phyloP scores from a whole-genome alignment of 2,797 vertebrate genomes.

The Sciaenops ocellatus region DNA sequence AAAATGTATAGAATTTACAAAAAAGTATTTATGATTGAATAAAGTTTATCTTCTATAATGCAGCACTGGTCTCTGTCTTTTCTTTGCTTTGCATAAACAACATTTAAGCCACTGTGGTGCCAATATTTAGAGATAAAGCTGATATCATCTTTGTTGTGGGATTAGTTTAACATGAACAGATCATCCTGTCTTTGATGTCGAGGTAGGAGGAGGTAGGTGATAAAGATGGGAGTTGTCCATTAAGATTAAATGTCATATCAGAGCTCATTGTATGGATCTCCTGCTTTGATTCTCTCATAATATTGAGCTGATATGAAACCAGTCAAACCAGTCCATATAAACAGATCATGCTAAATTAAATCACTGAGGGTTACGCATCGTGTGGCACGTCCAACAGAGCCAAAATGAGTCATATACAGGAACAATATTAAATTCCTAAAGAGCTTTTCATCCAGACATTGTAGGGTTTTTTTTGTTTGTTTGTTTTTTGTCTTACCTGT shows the following conservation, averaged over 20 bases:
- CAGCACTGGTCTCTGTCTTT: neutral
- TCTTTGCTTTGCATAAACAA: neutral
- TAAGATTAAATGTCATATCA: slow-evolving; percentile 35
- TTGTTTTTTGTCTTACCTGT: slow-evolving; percentile 5
- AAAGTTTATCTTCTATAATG: slow-evolving; percentile 63
- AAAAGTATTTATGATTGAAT: slow-evolving; percentile 75
- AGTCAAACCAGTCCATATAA: neutral
- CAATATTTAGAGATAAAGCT: slow-evolving; percentile 15
- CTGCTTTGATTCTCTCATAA: slow-evolving; percentile 37
- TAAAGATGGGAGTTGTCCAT: slow-evolving; percentile 24
- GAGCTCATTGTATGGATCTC: slow-evolving; percentile 42
- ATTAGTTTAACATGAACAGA: slow-evolving; percentile 62
- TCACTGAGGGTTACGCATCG: slow-evolving; percentile 17
- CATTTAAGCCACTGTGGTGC: neutral
- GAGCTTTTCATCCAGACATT: neutral
- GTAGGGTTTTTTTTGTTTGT: neutral
- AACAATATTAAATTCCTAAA: neutral
- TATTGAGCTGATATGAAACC: neutral
- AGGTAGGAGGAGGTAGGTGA: slow-evolving; percentile 8
- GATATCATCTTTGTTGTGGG: slow-evolving; percentile 53
- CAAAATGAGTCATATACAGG: neutral
- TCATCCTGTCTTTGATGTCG: slow-evolving; percentile 45
- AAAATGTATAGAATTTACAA: slow-evolving; percentile 54
- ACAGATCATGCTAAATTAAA: slow-evolving; percentile 23
- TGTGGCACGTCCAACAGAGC: too few relatives aligned